Evolutionary conservation across 2,888 invertebrate genomes (phyloP).

Genomic region (Caenorhabditis sp.): DNA sequence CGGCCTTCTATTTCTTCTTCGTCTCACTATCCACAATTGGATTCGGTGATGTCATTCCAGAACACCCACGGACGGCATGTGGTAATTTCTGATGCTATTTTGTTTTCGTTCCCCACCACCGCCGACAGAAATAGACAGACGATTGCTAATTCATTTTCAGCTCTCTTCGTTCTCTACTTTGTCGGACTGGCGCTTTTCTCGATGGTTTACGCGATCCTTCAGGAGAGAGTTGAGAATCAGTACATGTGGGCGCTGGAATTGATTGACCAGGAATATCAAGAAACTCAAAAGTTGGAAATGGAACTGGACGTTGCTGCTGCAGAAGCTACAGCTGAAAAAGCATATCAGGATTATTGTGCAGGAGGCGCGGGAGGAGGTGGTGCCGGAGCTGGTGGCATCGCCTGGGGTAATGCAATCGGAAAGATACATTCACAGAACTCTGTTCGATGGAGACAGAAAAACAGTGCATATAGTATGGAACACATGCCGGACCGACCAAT

Average conservation of each 20-base stretch:
- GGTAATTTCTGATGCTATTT: conserved; percentile 61
- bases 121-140: conserved; percentile 1
- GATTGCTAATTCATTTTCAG: conserved; percentile 61
- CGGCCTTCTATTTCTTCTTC: conserved; percentile 81
- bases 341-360: conserved; percentile 17
- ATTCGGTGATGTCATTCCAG: conserved; percentile 80
- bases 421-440: conserved; percentile 49
- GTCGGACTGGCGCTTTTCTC: conserved; percentile 80
- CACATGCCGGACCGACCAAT: conserved; percentile 62
- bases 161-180: conserved; percentile 78
- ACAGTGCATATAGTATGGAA: conserved; percentile 35
- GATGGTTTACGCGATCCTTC: conserved; percentile 79
- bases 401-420: conserved; percentile 23
- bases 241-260: conserved; percentile 80
- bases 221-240: conserved; percentile 76
- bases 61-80: conserved; percentile 77
- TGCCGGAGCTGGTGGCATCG: neutral
- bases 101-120: neutral
- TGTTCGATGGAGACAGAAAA: conserved; percentile 57
- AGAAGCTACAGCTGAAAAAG: conserved; percentile 28
- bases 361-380: no score
- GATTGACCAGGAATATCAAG: conserved; percentile 77
- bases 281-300: conserved; percentile 58
- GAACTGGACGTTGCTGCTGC: conserved; percentile 30
- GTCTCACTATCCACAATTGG: conserved; percentile 81